phyloP scores from a whole-genome alignment of 1,140 invertebrate species.

The Temnothorax nylanderi region DNA sequence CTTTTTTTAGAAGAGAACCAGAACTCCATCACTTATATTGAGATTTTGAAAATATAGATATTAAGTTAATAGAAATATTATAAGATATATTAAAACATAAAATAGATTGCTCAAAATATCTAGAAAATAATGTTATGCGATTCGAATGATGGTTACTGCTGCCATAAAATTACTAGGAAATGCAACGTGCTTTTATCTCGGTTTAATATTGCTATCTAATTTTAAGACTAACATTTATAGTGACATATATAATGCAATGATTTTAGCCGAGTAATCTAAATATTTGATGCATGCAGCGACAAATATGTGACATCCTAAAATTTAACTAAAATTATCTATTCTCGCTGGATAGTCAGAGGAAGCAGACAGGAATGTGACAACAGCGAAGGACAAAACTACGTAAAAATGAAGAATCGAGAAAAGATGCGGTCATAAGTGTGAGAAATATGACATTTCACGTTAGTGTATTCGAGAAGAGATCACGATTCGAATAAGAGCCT shows the following conservation, averaged over 20 bases:
- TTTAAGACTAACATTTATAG: background rate
- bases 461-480: constrained; percentile 17
- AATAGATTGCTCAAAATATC: background rate
- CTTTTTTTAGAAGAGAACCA: too few species aligned
- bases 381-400: constrained; percentile 31
- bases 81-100: background rate
- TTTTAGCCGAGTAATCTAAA: background rate
- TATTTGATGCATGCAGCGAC: background rate
- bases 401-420: constrained; percentile 3
- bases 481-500: constrained; percentile 2
- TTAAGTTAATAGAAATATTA: background rate
- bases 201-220: background rate
- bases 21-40: too few species aligned
- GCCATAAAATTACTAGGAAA: background rate
- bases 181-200: too few species aligned
- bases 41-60: background rate
- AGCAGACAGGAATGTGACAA: constrained; percentile 19
- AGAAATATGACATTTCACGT: constrained; percentile 65
- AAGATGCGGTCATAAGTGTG: constrained; percentile 38
- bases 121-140: background rate
- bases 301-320: background rate
- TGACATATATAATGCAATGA: background rate
- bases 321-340: background rate
- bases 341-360: background rate
- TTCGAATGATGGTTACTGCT: background rate